Evolutionary conservation across 2,888 invertebrate species (phyloP), one percentile per base, ranked within the genome.

Genomic region (Diarsia dahlii): DNA sequence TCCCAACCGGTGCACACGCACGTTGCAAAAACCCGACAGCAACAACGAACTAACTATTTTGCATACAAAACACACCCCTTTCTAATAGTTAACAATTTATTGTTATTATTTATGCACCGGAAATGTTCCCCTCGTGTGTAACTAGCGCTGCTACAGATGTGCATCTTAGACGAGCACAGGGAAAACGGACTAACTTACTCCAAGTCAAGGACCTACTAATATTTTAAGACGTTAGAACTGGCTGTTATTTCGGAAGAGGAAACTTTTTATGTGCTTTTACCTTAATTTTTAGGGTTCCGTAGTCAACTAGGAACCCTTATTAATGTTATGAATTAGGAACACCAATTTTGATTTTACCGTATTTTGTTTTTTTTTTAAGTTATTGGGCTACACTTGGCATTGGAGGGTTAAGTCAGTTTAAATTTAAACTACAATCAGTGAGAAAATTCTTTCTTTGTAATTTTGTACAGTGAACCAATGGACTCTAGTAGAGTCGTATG

Each of bases 41-140:
- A 82, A 84, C 78, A 71, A 64, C 78, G 79, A 81, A 87, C 74
- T 80, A 89, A 87, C 91, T 94, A 90, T 93, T 94, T 94, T 94
- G 94, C 94, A 95, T 95, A 94, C 89, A 86, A 71, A 84, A 80
- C 84, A 89, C 92, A 91, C 92, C 94, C 93, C 89, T 88, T 84
- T 78, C 84, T 88, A 90, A 91, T 89, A 84, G 87, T 87, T 90
- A 90, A 89, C 86, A 86, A 90, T 90, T 90, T 93, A 92, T 93
- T 93, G 90, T 94, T 94, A 92, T 92, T 92, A 92, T 92, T 90
- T 90, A 90, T 90, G 89, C 88, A 92, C 91, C 91, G 92, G 92
- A 93, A 93, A 89, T 89, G 85, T 84, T 82, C 88, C 90, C 90
- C 87, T 88, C 74, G 84, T 74, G 81, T 82, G 82, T 84, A 88